Conservation (phyloP, 2,797 vertebrate genomes). For the Silurus lanzhouensis region DNA sequence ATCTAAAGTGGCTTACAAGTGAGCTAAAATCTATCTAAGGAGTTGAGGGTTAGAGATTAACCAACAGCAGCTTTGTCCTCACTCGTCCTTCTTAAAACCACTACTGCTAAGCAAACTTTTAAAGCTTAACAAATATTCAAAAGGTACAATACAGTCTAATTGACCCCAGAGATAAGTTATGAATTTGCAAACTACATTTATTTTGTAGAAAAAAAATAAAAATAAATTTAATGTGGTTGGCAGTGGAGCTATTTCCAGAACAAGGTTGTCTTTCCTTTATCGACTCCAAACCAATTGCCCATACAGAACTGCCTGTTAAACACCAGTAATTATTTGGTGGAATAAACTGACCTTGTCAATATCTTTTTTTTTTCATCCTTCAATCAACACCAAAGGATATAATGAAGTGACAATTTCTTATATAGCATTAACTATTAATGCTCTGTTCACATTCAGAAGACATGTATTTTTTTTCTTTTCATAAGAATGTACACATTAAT, state of each 20-base stretch:
- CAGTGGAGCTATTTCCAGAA: constrained; percentile 44
- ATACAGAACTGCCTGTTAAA: background rate
- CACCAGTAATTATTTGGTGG: background rate
- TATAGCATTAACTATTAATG: background rate
- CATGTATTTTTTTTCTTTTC: background rate
- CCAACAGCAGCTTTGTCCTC: background rate
- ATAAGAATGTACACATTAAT: background rate
- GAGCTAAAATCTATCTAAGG: background rate
- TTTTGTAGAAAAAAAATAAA: constrained; percentile 25
- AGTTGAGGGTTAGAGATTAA: background rate
- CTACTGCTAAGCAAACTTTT: background rate
- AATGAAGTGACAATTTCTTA: background rate
- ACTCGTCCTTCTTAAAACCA: background rate
- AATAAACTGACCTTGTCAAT: background rate
- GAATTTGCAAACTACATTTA: background rate
- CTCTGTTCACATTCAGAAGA: too few species aligned
- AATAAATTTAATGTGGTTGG: constrained; percentile 38
- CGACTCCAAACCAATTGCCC: constrained; percentile 29
- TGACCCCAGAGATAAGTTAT: background rate
- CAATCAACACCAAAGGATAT: background rate
- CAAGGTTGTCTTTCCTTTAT: constrained; percentile 32
- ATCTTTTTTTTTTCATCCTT: background rate
- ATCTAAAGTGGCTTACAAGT: background rate
- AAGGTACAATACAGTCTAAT: background rate
- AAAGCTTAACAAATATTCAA: background rate